These are phyloP conservation scores for Drosophila parabipectinata DNA, from an alignment of 1,140 invertebrate species.

Conservation along the genomic window DNA sequence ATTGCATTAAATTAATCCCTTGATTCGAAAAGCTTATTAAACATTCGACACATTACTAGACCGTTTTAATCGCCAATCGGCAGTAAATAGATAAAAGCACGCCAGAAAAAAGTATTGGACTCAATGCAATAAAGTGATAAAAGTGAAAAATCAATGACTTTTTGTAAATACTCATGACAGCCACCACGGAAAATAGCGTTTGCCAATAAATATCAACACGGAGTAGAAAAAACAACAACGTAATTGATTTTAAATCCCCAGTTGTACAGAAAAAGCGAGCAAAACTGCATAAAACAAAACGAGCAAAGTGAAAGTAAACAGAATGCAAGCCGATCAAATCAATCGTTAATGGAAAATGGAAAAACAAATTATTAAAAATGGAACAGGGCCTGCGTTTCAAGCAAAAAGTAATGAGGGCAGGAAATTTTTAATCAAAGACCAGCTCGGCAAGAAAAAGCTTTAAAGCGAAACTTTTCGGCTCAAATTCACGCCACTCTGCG, in stretches of 20 bases:
- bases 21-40: slow-evolving; percentile 23
- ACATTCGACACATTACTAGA: slow-evolving; percentile 3
- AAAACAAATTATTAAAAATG: slow-evolving; percentile 10
- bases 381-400: too few relatives aligned
- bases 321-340: slow-evolving; percentile 20
- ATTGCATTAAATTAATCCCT: slow-evolving; percentile 7
- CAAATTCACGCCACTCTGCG: slow-evolving; percentile 6
- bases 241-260: slow-evolving; percentile 55
- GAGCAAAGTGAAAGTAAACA: slow-evolving; percentile 42
- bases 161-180: not conserved
- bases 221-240: slow-evolving; percentile 20
- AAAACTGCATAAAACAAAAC: slow-evolving; percentile 31
- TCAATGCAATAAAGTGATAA: slow-evolving; percentile 36
- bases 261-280: slow-evolving; percentile 3
- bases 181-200: slow-evolving; percentile 6
- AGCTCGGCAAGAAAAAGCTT: slow-evolving; percentile 13
- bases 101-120: not conserved
- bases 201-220: slow-evolving; percentile 21
- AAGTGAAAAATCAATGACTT: slow-evolving; percentile 34
- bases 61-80: not conserved
- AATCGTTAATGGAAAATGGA: slow-evolving; percentile 36
- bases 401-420: too few relatives aligned
- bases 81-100: slow-evolving; percentile 8
- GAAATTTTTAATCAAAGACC: not conserved
- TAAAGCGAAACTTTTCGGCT: slow-evolving; percentile 5